Percentiles rank a stretch among this genome's conserved stretches.
phyloP scores from a whole-genome alignment of 2,888 invertebrate species.

The Tenodera sinensis region DNA sequence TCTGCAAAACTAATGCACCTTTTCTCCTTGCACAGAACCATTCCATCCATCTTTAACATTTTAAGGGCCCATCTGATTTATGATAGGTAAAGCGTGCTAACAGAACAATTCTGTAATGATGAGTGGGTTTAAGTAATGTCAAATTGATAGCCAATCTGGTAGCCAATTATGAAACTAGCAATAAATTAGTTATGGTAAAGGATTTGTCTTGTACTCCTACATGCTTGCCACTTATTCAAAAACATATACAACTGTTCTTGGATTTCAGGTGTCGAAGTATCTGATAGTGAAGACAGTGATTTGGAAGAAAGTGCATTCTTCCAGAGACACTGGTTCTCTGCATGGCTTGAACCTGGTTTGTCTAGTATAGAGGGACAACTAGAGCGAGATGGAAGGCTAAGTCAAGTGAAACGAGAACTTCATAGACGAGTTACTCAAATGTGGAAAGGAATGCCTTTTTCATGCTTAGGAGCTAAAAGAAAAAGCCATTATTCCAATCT shows the following conservation, averaged over 20 bases:
- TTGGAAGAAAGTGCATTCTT: slow-evolving; percentile 36
- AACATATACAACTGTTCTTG: background rate
- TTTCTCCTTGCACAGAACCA: too few species aligned
- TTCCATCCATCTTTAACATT: too few species aligned
- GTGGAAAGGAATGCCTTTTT: slow-evolving; percentile 36
- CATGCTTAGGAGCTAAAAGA: slow-evolving; percentile 41
- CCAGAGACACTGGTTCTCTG: slow-evolving; percentile 47
- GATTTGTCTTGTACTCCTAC: too few species aligned
- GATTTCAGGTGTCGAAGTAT: slow-evolving; percentile 45
- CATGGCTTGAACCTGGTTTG: slow-evolving; percentile 38
- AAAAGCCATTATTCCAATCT: background rate
- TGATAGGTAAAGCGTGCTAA: too few species aligned
- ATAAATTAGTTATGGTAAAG: background rate
- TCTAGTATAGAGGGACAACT: slow-evolving; percentile 31
- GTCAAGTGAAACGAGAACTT: slow-evolving; percentile 45
- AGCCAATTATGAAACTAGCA: too few species aligned
- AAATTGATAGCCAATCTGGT: too few species aligned
- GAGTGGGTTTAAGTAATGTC: too few species aligned
- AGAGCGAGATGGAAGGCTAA: slow-evolving; percentile 41
- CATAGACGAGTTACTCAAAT: slow-evolving; percentile 50
- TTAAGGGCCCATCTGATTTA: too few species aligned
- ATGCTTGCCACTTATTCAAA: too few species aligned
- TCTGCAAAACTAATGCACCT: too few species aligned
- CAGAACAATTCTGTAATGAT: too few species aligned
- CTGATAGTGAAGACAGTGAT: slow-evolving; percentile 47